These are phyloP conservation scores for Drosophila repleta DNA, from an alignment of 1,140 invertebrate species.

Conservation along the genomic window DNA sequence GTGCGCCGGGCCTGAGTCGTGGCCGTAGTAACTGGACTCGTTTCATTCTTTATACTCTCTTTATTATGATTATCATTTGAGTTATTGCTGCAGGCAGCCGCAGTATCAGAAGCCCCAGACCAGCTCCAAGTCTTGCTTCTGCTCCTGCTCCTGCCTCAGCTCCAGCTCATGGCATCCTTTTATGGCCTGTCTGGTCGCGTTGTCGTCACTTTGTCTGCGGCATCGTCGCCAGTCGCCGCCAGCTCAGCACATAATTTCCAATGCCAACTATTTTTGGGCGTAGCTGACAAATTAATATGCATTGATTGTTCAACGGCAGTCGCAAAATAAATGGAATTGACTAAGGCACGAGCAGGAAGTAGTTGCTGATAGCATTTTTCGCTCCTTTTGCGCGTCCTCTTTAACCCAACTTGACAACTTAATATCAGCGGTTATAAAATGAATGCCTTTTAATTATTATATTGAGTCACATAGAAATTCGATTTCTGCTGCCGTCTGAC, in stretches of 20 bases:
- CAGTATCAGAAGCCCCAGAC: constrained; percentile 37
- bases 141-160: neutral
- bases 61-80: constrained; percentile 80
- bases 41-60: constrained; percentile 39
- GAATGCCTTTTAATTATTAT: too few relatives aligned
- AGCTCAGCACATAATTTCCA: constrained; percentile 62
- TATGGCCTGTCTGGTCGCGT: constrained; percentile 66
- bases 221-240: constrained; percentile 36
- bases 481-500: too few relatives aligned
- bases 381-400: neutral
- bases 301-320: constrained; percentile 37
- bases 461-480: too few relatives aligned
- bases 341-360: neutral
- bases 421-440: too few relatives aligned
- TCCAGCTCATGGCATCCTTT: constrained; percentile 19
- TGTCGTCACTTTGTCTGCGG: constrained; percentile 76
- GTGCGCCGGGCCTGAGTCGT: constrained; percentile 29
- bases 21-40: constrained; percentile 27
- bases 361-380: neutral
- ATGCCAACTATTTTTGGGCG: constrained; percentile 50
- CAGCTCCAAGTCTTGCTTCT: too few relatives aligned
- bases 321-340: constrained; percentile 12
- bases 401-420: too few relatives aligned
- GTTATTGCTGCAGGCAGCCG: constrained; percentile 76
- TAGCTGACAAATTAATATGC: constrained; percentile 69